Evolutionary conservation across 2,113 vertebrate species (phyloP), one percentile per base, ranked within the genome.

Genomic region (Aleadryas rufinucha): DNA sequence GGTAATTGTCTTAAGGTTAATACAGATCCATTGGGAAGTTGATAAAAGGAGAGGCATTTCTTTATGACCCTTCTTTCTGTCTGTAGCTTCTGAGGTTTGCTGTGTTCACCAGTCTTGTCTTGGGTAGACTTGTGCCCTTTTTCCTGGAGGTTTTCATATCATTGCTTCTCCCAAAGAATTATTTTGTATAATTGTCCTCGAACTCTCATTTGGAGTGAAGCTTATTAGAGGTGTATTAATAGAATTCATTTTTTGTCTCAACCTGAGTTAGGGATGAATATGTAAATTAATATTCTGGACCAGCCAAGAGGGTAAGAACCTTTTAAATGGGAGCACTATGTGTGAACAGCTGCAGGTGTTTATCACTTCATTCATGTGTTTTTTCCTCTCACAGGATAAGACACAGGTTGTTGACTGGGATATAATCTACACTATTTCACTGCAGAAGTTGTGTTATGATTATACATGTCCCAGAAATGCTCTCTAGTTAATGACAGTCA

Each of bases 301-400:
- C 45, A 94, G 63, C 28, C 77, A 72, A 68, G 66, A 82, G 75
- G 63, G 41, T 60, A 87, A 89, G 85, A 88, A 65, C 90, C 44
- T 79, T 90, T 80, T 53, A 75, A 95, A 90, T 80, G 84, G 79
- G 75, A 91, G 54, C 45, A 69, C 41, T 65, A 50, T 87, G 70
- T 93, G 79, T 72, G 90, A 95, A 90, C 92, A 97, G 85, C 90
- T 93, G 92, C 70, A 80, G 87, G 54, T 96, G 71, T 94, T 96
- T 91, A 83, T 93, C 82, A 63, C 84, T 88, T 93, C 59, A 72
- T 77, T 90, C 53, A 39, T 72, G 26, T 83, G 18, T 30, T 82
- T 87, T 86, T 91, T 69, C 7, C 70, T 69, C 80, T 69, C 50
- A 13, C 66, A 80, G 63, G 44, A 61, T 93, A 80, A 88, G 45